phyloP scores from a whole-genome alignment of 2,113 vertebrate genomes.

The Rhodinocichla rosea region DNA sequence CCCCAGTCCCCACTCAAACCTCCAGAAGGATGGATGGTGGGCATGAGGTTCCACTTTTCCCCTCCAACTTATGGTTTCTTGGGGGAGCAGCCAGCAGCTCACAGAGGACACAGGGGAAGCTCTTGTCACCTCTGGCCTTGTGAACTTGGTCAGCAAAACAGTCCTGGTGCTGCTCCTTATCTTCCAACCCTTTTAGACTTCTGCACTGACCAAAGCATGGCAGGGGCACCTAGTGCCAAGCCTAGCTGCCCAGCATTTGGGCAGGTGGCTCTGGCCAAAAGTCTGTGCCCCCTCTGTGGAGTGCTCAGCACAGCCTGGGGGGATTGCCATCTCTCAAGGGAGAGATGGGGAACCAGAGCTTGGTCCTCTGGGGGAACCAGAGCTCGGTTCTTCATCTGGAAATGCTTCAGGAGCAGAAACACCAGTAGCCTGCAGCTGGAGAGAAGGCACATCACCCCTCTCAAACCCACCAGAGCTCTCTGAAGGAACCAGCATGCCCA shows the following conservation, averaged over 20 bases:
- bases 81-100: background rate
- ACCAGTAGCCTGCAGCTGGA: background rate
- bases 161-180: background rate
- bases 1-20: background rate
- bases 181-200: background rate
- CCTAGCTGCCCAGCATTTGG: background rate
- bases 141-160: background rate
- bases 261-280: background rate
- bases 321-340: background rate
- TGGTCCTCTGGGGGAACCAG: background rate
- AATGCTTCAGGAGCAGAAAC: background rate
- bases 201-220: background rate
- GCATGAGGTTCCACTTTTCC: background rate
- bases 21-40: background rate
- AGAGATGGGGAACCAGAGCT: background rate
- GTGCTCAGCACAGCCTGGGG: background rate
- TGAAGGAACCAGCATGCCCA: background rate
- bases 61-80: background rate
- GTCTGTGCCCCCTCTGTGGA: fast-evolving
- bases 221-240: background rate
- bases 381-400: background rate
- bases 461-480: background rate
- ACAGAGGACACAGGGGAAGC: background rate
- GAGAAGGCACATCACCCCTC: background rate
- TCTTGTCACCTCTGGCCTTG: background rate